Evolutionary conservation across 64 coral and sea anemone species (phyloP).

Genomic region (Stichodactyla mertensii): DNA sequence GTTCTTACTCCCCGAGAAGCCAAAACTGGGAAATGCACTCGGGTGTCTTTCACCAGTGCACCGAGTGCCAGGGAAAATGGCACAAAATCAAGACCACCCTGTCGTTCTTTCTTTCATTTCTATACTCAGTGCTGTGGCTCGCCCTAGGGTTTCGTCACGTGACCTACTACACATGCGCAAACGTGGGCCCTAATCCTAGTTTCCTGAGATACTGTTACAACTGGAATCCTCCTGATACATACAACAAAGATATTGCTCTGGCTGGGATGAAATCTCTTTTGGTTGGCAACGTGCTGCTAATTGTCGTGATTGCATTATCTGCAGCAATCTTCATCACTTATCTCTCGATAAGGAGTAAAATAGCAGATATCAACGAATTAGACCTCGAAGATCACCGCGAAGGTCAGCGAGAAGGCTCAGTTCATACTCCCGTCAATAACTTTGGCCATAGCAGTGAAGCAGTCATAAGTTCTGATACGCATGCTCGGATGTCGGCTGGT

Average conservation of each 20-base stretch:
- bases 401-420: background rate
- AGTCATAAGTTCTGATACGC: background rate
- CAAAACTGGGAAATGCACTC: background rate
- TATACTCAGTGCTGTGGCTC: background rate
- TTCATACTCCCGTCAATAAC: background rate
- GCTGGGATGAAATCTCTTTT: background rate
- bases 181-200: background rate
- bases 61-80: slow-evolving; percentile 1
- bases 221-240: background rate
- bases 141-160: background rate
- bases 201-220: background rate
- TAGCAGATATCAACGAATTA: background rate
- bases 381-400: background rate
- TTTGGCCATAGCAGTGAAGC: background rate
- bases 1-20: background rate
- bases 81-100: background rate
- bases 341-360: background rate
- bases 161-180: background rate
- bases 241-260: background rate
- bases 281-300: background rate
- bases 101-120: background rate
- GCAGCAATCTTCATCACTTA: background rate
- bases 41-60: background rate
- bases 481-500: background rate
- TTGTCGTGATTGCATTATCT: background rate